Evolutionary conservation across 2,888 invertebrate genomes (phyloP).

Genomic region (Globia sparganii): DNA sequence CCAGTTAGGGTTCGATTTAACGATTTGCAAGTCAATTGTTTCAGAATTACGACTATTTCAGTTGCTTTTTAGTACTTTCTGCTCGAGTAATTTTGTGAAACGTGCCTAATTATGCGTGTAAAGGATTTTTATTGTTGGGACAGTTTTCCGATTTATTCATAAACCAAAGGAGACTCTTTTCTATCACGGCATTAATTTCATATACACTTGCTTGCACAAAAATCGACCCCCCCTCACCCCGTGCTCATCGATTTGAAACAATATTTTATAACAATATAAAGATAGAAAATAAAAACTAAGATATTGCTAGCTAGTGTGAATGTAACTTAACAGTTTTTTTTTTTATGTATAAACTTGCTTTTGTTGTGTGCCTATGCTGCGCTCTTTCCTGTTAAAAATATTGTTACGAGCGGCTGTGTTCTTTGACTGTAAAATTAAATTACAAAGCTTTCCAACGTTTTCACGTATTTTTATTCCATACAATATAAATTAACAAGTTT

Average conservation of each 20-base stretch:
- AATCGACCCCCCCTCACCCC: background rate
- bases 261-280: no score
- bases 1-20: constrained; percentile 56
- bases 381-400: no score
- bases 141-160: background rate
- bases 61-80: constrained; percentile 52
- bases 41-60: constrained; percentile 47
- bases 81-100: constrained; percentile 44
- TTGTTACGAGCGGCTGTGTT: no score
- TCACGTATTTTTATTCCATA: no score
- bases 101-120: constrained; percentile 34
- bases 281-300: no score
- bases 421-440: no score
- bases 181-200: background rate
- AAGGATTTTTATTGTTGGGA: constrained; percentile 19
- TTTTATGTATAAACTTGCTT: no score
- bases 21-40: constrained; percentile 55
- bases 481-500: background rate
- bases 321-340: no score
- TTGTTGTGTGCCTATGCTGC: no score
- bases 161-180: background rate
- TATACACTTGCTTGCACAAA: background rate
- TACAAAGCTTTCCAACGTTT: no score
- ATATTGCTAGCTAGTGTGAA: no score
- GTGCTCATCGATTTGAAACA: background rate